Conservation (phyloP, 2,888 invertebrate species). For the Drosophila barbarae region DNA sequence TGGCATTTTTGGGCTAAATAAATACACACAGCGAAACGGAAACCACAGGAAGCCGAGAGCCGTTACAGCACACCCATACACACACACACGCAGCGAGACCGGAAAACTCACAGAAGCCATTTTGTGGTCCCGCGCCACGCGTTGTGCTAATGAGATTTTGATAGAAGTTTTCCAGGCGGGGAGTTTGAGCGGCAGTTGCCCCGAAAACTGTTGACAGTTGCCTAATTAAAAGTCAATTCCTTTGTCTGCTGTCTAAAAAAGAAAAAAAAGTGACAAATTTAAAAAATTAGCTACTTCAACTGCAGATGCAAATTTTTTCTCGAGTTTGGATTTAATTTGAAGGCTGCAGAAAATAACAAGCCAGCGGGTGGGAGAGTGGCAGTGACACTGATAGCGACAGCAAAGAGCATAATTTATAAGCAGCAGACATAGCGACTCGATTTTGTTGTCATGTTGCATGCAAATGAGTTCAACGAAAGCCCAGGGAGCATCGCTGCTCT, state of each 20-base stretch:
- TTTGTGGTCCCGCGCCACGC: slow-evolving; percentile 32
- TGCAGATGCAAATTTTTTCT: slow-evolving; percentile 22
- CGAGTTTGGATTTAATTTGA: slow-evolving; percentile 21
- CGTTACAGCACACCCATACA: slow-evolving; percentile 15
- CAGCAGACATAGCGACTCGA: slow-evolving; percentile 23
- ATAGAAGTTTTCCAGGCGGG: slow-evolving; percentile 44
- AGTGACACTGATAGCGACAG: slow-evolving; percentile 16
- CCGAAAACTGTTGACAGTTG: slow-evolving; percentile 53
- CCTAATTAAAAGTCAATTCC: slow-evolving; percentile 54
- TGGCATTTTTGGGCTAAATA: slow-evolving; percentile 25
- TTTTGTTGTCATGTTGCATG: slow-evolving; percentile 48
- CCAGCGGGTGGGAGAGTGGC: not conserved
- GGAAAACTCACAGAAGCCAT: slow-evolving; percentile 29
- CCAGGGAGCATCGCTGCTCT: slow-evolving; percentile 1
- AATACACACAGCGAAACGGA: slow-evolving; percentile 31
- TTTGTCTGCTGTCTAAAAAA: slow-evolving; percentile 26
- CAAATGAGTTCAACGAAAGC: slow-evolving; percentile 43
- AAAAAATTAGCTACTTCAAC: slow-evolving; percentile 17
- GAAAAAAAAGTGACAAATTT: slow-evolving; percentile 10
- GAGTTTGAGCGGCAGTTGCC: slow-evolving; percentile 31
- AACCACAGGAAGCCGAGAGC: slow-evolving; percentile 18
- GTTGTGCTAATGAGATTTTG: slow-evolving; percentile 58
- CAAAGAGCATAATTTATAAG: slow-evolving; percentile 54
- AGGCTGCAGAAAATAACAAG: slow-evolving; percentile 1
- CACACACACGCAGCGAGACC: not conserved